phyloP scores from a whole-genome alignment of 2,888 invertebrate genomes.

The Congeria kusceri region DNA sequence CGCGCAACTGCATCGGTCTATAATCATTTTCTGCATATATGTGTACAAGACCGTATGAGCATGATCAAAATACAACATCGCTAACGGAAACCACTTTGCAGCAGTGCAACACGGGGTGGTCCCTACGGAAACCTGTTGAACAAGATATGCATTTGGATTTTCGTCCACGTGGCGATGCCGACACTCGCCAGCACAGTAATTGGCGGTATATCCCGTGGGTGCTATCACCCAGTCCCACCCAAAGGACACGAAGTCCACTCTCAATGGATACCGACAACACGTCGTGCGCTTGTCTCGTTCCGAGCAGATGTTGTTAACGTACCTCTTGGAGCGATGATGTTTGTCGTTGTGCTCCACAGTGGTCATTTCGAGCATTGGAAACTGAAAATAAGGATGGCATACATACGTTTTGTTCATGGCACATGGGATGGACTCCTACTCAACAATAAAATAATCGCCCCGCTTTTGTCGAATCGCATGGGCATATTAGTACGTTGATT shows the following conservation, averaged over 20 bases:
- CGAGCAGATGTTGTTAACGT: constrained; percentile 93
- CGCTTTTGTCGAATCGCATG: too few relatives aligned
- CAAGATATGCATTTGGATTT: constrained; percentile 95
- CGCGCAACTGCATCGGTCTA: constrained; percentile 76
- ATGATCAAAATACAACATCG: constrained; percentile 96
- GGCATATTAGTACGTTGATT: too few relatives aligned
- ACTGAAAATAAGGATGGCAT: constrained; percentile 64
- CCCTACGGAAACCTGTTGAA: constrained; percentile 90
- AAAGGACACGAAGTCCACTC: constrained; percentile 96
- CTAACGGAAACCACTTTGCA: constrained; percentile 92
- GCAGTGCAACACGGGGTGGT: constrained; percentile 97
- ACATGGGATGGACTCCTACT: too few relatives aligned
- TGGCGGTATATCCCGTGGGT: constrained; percentile 96
- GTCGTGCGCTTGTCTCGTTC: constrained; percentile 92
- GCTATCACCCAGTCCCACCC: constrained; percentile 99
- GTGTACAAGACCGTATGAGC: constrained; percentile 88
- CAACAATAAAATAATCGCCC: too few relatives aligned
- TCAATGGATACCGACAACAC: constrained; percentile 97
- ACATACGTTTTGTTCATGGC: too few relatives aligned
- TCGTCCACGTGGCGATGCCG: constrained; percentile 94
- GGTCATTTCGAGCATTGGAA: constrained; percentile 76
- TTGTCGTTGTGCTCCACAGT: constrained; percentile 57
- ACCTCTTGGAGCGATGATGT: constrained; percentile 88
- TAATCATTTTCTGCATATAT: constrained; percentile 78
- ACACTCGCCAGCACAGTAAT: constrained; percentile 98